phyloP scores from a whole-genome alignment of 2,797 vertebrate genomes.

The Brotula barbata region DNA sequence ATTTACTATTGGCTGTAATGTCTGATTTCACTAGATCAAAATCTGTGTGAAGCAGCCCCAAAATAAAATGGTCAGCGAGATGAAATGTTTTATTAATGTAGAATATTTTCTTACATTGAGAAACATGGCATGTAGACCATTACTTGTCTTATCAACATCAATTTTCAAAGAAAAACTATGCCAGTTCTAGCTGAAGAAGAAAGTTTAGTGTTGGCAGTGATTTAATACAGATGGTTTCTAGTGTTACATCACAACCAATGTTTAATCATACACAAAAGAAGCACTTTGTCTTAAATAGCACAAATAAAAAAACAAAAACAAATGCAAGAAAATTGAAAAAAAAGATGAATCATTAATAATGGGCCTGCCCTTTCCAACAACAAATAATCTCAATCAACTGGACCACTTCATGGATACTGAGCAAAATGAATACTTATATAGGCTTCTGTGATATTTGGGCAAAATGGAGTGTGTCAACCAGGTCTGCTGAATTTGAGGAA shows the following conservation, averaged over 20 bases:
- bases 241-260: constrained; percentile 29
- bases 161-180: background rate
- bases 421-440: constrained; percentile 55
- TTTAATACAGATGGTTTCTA: constrained; percentile 25
- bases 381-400: constrained; percentile 18
- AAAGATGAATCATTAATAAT: constrained; percentile 22
- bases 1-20: background rate
- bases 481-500: constrained; percentile 75
- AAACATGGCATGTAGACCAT: constrained; percentile 19
- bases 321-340: background rate
- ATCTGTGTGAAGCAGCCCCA: background rate
- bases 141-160: constrained; percentile 15
- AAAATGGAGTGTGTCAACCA: constrained; percentile 9
- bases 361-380: constrained; percentile 36
- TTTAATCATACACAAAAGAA: constrained; percentile 15
- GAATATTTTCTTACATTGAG: constrained; percentile 26
- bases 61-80: background rate
- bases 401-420: constrained; percentile 58
- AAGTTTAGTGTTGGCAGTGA: constrained; percentile 40
- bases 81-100: constrained; percentile 20
- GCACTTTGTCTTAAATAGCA: constrained; percentile 31
- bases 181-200: constrained; percentile 20
- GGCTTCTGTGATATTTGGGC: constrained; percentile 30
- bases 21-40: background rate
- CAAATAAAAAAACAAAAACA: constrained; percentile 16